Conservation (phyloP, 2,888 invertebrate genomes). For the Drosophila multiciliata region DNA sequence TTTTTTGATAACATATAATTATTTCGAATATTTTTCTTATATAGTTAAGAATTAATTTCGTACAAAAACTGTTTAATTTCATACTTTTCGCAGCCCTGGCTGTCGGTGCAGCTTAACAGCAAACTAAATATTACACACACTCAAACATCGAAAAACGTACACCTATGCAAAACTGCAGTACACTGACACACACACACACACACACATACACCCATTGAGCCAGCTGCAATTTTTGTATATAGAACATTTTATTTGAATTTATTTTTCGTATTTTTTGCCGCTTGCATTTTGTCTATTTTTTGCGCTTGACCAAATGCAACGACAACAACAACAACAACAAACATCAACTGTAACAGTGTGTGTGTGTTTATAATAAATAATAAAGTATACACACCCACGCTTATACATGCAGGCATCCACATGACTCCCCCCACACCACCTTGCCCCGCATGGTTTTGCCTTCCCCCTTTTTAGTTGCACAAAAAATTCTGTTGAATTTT, state of each 20-base stretch:
- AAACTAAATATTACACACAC: constrained; percentile 63
- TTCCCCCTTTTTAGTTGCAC: constrained; percentile 24
- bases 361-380: constrained; percentile 76
- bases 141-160: constrained; percentile 19
- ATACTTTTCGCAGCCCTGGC: constrained; percentile 42
- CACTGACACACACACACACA: constrained; percentile 24
- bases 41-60: neutral
- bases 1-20: neutral
- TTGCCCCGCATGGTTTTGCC: accelerated
- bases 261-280: constrained; percentile 62
- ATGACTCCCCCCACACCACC: neutral
- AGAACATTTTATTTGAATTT: constrained; percentile 79
- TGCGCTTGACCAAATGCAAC: constrained; percentile 67
- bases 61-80: neutral
- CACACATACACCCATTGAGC: constrained; percentile 37
- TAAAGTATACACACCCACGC: constrained; percentile 65
- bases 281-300: constrained; percentile 73
- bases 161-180: constrained; percentile 29
- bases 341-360: constrained; percentile 33
- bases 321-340: constrained; percentile 56
- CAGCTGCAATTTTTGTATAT: constrained; percentile 62
- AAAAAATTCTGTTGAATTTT: constrained; percentile 79
- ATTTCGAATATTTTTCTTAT: neutral
- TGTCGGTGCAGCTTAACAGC: constrained; percentile 48
- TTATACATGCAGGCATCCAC: constrained; percentile 24